Percentiles rank a stretch among this genome's conserved stretches.
Conservation (phyloP, 2,888 invertebrate genomes). For the Plagiodera versicolora region DNA sequence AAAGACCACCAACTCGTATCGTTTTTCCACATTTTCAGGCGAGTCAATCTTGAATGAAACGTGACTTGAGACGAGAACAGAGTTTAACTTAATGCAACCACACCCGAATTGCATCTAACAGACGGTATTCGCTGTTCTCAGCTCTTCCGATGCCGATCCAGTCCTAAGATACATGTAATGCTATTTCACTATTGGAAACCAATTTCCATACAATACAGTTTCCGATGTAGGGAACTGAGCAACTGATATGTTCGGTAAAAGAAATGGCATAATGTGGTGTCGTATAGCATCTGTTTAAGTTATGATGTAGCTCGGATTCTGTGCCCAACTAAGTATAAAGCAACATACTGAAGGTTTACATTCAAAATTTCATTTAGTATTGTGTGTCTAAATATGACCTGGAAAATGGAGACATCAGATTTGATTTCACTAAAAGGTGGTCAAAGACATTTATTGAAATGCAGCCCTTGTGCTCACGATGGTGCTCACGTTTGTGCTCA, state of each 20-base stretch:
- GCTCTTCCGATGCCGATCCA: not conserved
- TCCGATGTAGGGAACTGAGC: not conserved
- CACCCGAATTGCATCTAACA: not conserved
- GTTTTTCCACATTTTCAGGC: no score
- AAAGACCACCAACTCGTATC: no score
- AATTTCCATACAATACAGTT: not conserved
- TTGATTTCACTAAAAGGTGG: no score
- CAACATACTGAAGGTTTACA: no score
- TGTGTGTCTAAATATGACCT: no score
- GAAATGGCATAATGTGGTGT: not conserved
- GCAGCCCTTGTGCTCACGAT: no score
- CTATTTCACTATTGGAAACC: slow-evolving; percentile 9
- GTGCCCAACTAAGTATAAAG: not conserved
- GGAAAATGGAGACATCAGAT: no score
- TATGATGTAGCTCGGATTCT: not conserved
- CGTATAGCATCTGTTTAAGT: not conserved
- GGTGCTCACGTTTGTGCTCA: no score
- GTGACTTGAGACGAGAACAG: not conserved
- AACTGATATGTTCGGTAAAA: not conserved
- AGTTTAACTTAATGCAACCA: not conserved
- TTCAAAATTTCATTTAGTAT: no score
- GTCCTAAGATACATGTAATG: not conserved
- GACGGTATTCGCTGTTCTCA: not conserved
- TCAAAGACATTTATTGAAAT: no score
- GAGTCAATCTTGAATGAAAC: no score